Percentiles rank a stretch among this genome's conserved stretches.
These are phyloP conservation scores for Notolepis coatsorum DNA, from an alignment of 2,797 vertebrate species.

Conservation along the genomic window DNA sequence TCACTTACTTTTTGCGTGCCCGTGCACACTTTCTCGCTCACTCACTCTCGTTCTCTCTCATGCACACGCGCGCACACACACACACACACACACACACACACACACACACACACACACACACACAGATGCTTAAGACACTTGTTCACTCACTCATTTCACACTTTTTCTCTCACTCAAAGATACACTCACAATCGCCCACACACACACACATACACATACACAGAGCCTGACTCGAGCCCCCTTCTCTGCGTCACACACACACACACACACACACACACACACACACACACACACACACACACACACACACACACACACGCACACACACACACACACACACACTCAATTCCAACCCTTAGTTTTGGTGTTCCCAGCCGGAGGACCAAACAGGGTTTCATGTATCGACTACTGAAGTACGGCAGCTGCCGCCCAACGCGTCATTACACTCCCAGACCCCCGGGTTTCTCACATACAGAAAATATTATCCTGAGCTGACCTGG, in stretches of 20 bases:
- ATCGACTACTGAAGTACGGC: no score
- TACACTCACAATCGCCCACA: conserved; percentile 29
- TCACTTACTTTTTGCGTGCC: no score
- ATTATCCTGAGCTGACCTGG: no score
- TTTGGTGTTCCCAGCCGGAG: no score
- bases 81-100: neutral
- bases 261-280: conserved; percentile 9
- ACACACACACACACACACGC: conserved; percentile 29
- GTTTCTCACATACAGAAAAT: no score
- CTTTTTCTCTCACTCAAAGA: neutral
- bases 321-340: conserved; percentile 24
- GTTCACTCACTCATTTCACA: conserved; percentile 3
- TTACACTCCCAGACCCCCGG: no score
- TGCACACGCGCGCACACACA: neutral
- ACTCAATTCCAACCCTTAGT: no score
- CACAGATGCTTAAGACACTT: conserved; percentile 28
- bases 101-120: neutral
- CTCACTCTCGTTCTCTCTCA: neutral
- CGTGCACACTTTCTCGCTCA: neutral
- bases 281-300: neutral
- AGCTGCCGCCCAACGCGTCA: no score
- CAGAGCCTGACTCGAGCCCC: neutral
- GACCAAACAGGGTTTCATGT: no score
- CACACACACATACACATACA: conserved; percentile 21
- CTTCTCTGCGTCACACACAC: conserved; percentile 9